Base-by-base conservation (phyloP, 2,888 invertebrate species). In the Blomia tropicalis region DNA sequence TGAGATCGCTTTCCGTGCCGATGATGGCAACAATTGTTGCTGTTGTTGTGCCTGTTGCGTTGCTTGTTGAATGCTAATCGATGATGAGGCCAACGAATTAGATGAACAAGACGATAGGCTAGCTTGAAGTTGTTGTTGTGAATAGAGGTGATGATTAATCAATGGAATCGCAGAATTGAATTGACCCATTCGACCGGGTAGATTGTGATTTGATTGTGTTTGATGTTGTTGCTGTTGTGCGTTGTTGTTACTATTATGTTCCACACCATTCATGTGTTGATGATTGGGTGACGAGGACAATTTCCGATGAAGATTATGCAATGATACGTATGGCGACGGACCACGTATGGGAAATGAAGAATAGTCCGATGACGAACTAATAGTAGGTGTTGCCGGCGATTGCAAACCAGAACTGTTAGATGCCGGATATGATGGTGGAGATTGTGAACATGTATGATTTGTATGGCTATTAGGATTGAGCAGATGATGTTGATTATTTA, bases 1-100 rank as follows among this genome's bases (percentile, higher is more conserved):
- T 23, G 89, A 84, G 71, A 85, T 87, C 43, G 88, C 83, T 73
- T 91, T 91, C 58, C 85, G 78, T 62, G 87, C 85, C 63, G 84
- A 83, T 83, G 89, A 86, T 54, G 87, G 84, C 72, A 83, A 84
- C 62, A 86, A 31, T 53, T 25, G 22, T 14, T 27, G 14, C n/a
- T 27, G 43, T 7, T 62, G 63, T 14, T 22, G 7, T 14, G 51
- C 7, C 11, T 47, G 11, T 11, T 7, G 7, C 7, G 11, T 11
- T 11, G 43, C 17, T 25, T 43, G 59, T 17, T 23, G 41, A 41
- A 14, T 41, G 41, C 41, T 11, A 7, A n/a, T n/a, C n/a, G n/a
- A n/a, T n/a, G n/a, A n/a, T 59, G 43, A 36, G 17, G 17, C 36
- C 36, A 36, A 11, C 7, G 7, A 11, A 36, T 36, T 36, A 36